Base-by-base conservation (phyloP, 2,113 vertebrate species). In the Scomber colias region DNA sequence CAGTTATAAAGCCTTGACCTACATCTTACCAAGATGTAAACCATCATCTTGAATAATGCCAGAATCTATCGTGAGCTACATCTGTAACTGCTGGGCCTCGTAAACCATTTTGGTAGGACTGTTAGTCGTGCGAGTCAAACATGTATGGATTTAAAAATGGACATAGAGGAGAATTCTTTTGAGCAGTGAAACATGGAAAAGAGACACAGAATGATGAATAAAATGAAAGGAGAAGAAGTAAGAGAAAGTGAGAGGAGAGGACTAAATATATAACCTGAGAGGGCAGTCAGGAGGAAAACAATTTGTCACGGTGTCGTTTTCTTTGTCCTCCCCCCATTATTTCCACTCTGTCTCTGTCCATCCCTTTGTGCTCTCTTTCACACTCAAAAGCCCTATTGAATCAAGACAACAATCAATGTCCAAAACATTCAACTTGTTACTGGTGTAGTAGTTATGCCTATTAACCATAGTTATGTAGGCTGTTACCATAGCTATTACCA, bases 231-330 rank as follows among this genome's bases (percentile, higher is more conserved):
- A 27, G n/a, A 19, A 4, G n/a, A 48, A 48, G 57, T 45, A n/a
- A 53, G 48, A 56, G 55, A 55, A 70, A 71, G 48, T 48, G 21
- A 31, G 54, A 15, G 3, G 16, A 50, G 8, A 81, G 56, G 19
- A 40, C 15, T 17, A 44, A 12, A 54, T 46, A 31, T 64, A 19
- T 65, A 80, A 77, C 31, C 48, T 64, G 45, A 77, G 48, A 65
- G 57, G 56, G 63, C 69, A 77, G 72, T 54, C 78, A 13, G 44
- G 24, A 74, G 50, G 72, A 61, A 82, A 82, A 59, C 66, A 64
- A 82, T 82, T 75, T 65, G 71, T 82, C 67, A 71, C 17, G 56
- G 48, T 82, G 35, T 82, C 16, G 27, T 75, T 53, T 44, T 64
- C 31, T 54, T 64, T 70, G 67, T 77, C 63, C 49, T 30, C 19